phyloP scores from a whole-genome alignment of 2,113 vertebrate genomes.

The Abramis brama region DNA sequence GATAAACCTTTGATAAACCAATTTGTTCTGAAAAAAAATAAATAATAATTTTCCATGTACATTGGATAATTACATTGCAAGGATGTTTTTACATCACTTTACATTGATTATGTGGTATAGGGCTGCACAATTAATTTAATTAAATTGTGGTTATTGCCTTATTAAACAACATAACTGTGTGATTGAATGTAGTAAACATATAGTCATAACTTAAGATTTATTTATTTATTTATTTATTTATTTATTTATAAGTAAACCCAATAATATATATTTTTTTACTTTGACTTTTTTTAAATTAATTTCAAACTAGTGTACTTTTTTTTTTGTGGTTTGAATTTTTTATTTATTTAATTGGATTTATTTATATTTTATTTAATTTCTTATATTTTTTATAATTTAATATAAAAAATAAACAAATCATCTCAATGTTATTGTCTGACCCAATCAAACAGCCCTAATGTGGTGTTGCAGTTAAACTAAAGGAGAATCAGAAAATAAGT shows the following conservation, averaged over 20 bases:
- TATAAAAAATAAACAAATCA: background rate
- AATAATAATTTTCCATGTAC: background rate
- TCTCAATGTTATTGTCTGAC: background rate
- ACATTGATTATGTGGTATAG: background rate
- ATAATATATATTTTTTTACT: too few species aligned
- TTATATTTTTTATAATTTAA: background rate
- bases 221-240: too few species aligned
- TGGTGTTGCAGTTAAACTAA: background rate
- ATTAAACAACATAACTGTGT: background rate
- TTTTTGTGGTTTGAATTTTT: background rate
- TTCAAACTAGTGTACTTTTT: background rate
- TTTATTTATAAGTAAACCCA: too few species aligned
- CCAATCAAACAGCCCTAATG: background rate
- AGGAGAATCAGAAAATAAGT: background rate
- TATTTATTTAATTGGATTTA: background rate
- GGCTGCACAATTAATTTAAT: background rate
- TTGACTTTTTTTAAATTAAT: too few species aligned
- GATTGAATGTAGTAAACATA: background rate
- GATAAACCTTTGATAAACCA: background rate
- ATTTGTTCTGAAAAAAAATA: background rate
- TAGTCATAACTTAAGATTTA: too few species aligned
- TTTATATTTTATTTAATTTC: background rate
- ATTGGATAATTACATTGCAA: background rate
- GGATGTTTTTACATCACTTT: background rate
- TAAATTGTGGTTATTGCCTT: background rate